Evolutionary conservation across 2,113 vertebrate genomes (phyloP), one percentile per base, ranked within the genome.

Genomic region (Peucedramus taeniatus): DNA sequence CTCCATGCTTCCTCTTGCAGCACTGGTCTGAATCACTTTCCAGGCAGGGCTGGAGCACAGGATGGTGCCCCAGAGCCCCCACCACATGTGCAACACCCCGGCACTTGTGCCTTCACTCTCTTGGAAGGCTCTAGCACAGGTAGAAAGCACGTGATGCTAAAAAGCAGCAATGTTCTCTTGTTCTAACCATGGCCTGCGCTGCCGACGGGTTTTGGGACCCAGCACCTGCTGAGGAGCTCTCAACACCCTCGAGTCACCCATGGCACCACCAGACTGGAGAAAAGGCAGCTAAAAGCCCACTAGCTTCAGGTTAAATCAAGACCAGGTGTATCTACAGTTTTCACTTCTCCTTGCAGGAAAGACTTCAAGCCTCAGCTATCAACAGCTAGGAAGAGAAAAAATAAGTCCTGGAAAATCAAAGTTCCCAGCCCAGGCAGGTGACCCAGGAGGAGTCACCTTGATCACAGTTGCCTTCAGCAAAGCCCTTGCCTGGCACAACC

Each of bases 11-110:
- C 50, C 33, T 71, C 57, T 18, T 16, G 20, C 71, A 94, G 71
- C 37, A 33, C 9, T 40, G 37, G 6, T 15, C 61, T 10, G 7
- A 56, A 31, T 15, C 66, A 47, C 51, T 28, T 57, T 33, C 65
- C 40, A 60, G 72, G 80, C 2, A 1, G 45, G 23, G 45, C 30
- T 47, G 47, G 47, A 74, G 60, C 4, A 12, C 5, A 2, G 15
- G 16, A 53, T 24, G 35, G 31, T 63, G 57, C 5, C 28, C 68
- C 42, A 40, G 19, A 28, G 11, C 16, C 13, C 3, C 28, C 57
- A 68, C 9, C 57, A 68, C 9, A n/a, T 3, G 4, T 21, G 40
- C 1, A 5, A 79, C 37, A 71, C 18, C 15, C n/a, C 0, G 0
- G 50, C 40, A 40, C 50, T 56, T 26, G 42, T 3, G 3, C 50